Conservation (phyloP, 2,113 vertebrate species). For the Protobothrops mucrosquamatus region DNA sequence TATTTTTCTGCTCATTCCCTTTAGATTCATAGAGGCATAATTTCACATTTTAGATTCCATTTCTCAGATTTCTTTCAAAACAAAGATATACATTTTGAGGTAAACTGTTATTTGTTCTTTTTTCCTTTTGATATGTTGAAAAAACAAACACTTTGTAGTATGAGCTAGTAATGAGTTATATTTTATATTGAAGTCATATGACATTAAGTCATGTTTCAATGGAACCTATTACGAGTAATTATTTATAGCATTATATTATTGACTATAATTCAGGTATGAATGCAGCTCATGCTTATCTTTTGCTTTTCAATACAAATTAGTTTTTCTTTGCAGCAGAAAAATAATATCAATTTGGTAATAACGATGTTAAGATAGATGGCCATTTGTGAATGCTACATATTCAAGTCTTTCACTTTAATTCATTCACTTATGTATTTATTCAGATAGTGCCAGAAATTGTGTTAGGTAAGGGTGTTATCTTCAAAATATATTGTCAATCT, state of each 20-base stretch:
- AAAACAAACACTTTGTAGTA: background rate
- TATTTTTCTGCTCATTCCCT: slow-evolving; percentile 61
- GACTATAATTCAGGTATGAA: background rate
- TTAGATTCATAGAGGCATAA: slow-evolving; percentile 60
- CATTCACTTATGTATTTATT: background rate
- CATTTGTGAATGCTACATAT: background rate
- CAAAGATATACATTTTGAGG: slow-evolving; percentile 23
- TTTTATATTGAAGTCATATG: background rate
- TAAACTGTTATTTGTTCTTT: background rate
- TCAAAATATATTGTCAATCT: background rate
- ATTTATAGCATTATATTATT: background rate
- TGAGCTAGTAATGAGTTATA: background rate
- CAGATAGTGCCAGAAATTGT: background rate
- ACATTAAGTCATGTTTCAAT: background rate
- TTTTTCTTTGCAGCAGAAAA: background rate
- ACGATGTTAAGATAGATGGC: background rate
- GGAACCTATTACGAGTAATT: background rate
- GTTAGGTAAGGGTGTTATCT: background rate
- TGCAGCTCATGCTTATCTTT: background rate
- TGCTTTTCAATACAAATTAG: background rate
- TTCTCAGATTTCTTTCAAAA: slow-evolving; percentile 47
- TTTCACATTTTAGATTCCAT: slow-evolving; percentile 62
- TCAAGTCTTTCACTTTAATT: background rate
- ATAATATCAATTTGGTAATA: background rate
- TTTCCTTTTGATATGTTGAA: fast-evolving